Percentiles rank a stretch among this genome's conserved stretches.
Evolutionary conservation across 2,888 invertebrate species (phyloP).

Genomic region (Amblyjoppa proteus): DNA sequence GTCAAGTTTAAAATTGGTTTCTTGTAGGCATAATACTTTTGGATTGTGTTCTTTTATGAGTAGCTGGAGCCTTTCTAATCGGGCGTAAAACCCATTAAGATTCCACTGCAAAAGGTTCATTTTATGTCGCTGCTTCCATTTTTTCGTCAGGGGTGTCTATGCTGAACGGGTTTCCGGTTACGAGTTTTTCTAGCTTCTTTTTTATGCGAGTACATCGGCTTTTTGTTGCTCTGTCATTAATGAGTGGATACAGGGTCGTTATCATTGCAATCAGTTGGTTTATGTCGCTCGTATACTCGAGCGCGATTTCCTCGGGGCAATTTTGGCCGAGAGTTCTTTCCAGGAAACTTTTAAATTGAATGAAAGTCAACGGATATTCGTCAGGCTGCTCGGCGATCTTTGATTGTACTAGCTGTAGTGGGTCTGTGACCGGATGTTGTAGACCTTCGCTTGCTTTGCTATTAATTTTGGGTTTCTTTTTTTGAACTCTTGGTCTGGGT

Average conservation of each 20-base stretch:
- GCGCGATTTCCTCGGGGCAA: slow-evolving; percentile 2
- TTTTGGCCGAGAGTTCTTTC: slow-evolving; percentile 13
- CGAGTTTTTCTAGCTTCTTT: slow-evolving; percentile 11
- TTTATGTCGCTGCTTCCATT: background rate
- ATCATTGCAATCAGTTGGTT: slow-evolving; percentile 2
- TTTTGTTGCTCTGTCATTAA: background rate
- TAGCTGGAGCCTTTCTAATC: slow-evolving; percentile 5
- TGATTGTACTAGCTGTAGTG: slow-evolving; percentile 1
- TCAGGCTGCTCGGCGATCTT: slow-evolving; percentile 12
- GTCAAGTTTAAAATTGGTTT: slow-evolving; percentile 4
- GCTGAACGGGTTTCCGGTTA: background rate
- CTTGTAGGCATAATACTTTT: slow-evolving; percentile 3
- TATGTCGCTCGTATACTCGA: slow-evolving; percentile 12
- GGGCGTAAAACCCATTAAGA: background rate
- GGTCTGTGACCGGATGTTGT: background rate
- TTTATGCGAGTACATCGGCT: slow-evolving; percentile 3
- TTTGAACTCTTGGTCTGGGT: background rate
- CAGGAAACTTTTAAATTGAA: slow-evolving; percentile 26
- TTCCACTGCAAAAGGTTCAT: slow-evolving; percentile 12
- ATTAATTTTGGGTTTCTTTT: background rate
- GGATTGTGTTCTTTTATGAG: slow-evolving; percentile 2
- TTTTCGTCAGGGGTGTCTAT: slow-evolving; percentile 13
- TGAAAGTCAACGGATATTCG: background rate
- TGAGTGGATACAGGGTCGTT: slow-evolving; percentile 15
- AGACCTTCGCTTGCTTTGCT: background rate